Base-by-base conservation (phyloP, 2,113 vertebrate genomes). In the Micronycteris hirsuta region DNA sequence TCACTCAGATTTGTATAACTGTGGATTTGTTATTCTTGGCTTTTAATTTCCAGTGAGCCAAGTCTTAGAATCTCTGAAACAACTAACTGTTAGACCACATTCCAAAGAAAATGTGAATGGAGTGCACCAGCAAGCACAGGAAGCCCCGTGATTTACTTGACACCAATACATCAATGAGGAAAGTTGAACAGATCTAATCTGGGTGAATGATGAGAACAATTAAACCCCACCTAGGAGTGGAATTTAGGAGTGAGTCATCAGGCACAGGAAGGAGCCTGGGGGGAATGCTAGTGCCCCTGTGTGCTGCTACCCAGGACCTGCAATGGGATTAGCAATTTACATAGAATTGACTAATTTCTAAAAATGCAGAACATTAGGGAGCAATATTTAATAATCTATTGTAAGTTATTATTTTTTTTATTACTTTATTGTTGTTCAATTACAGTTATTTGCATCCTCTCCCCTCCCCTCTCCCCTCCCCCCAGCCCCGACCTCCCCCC, bases 11-110 rank as follows among this genome's bases (percentile, higher is more conserved):
- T 77, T 67, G 20, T 67, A 31, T 89, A 93, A 94, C 47, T 94
- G 45, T 85, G 77, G 26, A 78, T 63, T 81, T 43, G 4, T 41
- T 43, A 71, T 22, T 54, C 47, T 87, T 56, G 71, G 88, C 41
- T 26, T 85, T 96, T 78, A 77, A 70, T 81, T 76, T 61, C 63
- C 43, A 85, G 63, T 54, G 43, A 95, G 31, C 19, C 16, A 82
- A 67, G 10, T 74, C 45, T 43, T 68, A 65, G 26, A 87, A 45
- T 84, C 76, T 49, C 14, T 77, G 31, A 10, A 76, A 88, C 33
- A 43, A 45, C 41, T 47, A 49, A 22, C 26, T 22, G 17, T 61
- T 54, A 65, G 6, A 68, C 6, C 36, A 15, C 33, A 20, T 63
- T 10, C 56, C 65, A 56, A n/a, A 84, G 22, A n/a, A 83, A 76